phyloP scores from a whole-genome alignment of 2,888 invertebrate species.

The Dinocampus coccinellae region DNA sequence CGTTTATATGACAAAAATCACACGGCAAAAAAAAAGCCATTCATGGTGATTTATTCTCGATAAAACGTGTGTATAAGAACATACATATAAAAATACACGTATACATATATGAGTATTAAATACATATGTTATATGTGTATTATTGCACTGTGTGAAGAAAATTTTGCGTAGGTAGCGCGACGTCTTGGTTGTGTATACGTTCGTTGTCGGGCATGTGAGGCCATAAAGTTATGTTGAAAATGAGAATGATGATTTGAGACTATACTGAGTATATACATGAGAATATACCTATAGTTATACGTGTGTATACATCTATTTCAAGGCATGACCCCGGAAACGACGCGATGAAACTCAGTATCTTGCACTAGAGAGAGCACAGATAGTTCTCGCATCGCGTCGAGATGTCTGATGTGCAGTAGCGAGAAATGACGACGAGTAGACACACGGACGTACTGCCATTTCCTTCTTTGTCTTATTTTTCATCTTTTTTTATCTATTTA shows the following conservation, averaged over 20 bases:
- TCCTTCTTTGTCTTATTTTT: slow-evolving; percentile 37
- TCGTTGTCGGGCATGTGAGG: slow-evolving; percentile 40
- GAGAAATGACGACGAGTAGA: slow-evolving; percentile 10
- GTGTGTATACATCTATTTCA: slow-evolving; percentile 55
- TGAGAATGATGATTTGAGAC: slow-evolving; percentile 60
- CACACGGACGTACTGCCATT: neutral
- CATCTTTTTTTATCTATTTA: too few species aligned
- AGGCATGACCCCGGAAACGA: slow-evolving; percentile 66
- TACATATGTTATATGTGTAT: neutral
- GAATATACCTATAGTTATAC: too few species aligned
- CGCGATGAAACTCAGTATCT: neutral
- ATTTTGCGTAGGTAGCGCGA: slow-evolving; percentile 26
- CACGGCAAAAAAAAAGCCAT: slow-evolving; percentile 10
- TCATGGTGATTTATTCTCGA: slow-evolving; percentile 16
- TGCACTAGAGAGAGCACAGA: neutral
- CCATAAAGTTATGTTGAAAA: slow-evolving; percentile 61
- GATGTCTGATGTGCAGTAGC: slow-evolving; percentile 4
- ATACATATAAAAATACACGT: neutral
- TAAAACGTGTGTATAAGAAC: neutral
- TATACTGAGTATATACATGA: slow-evolving; percentile 47
- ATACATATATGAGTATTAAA: neutral
- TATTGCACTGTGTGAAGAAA: slow-evolving; percentile 2
- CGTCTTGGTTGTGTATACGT: neutral
- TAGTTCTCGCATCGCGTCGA: neutral
- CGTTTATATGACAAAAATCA: slow-evolving; percentile 8